A percentile compares a stretch with the other conserved stretches of the same genome.
Evolutionary conservation across 30 jellyfish, hydroid and myxozoan species (phyloP).

Genomic region (Clytia hemisphaerica): DNA sequence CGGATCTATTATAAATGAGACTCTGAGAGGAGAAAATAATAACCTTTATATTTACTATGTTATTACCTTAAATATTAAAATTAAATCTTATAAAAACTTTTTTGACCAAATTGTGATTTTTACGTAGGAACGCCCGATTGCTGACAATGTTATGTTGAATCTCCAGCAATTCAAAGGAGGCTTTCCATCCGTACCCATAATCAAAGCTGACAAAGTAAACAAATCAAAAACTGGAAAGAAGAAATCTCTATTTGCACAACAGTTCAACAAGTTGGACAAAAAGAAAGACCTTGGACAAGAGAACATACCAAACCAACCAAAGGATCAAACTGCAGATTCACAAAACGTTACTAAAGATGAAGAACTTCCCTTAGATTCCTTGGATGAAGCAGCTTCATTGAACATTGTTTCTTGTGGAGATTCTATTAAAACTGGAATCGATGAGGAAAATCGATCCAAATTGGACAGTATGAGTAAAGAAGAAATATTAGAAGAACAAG

Average conservation of each 20-base stretch:
- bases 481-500: conserved; percentile 46
- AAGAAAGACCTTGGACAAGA: background rate
- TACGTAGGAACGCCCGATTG: too few relatives aligned
- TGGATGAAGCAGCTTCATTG: background rate
- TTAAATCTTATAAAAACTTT: too few relatives aligned
- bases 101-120: too few relatives aligned
- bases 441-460: conserved; percentile 38
- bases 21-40: too few relatives aligned
- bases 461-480: conserved; percentile 32
- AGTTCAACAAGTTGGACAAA: conserved; percentile 3
- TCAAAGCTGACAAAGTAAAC: conserved; percentile 1
- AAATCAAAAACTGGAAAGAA: conserved; percentile 6
- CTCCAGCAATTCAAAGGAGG: too few relatives aligned
- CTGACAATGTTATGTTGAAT: too few relatives aligned
- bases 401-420: background rate
- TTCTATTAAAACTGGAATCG: conserved; percentile 23
- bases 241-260: conserved; percentile 68
- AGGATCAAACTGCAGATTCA: background rate
- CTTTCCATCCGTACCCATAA: conserved; percentile 45
- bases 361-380: background rate
- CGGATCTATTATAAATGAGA: too few relatives aligned
- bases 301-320: background rate
- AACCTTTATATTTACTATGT: too few relatives aligned
- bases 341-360: background rate
- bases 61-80: too few relatives aligned